Conservation (phyloP, 2,888 invertebrate species). For the Ceraclea dissimilis region DNA sequence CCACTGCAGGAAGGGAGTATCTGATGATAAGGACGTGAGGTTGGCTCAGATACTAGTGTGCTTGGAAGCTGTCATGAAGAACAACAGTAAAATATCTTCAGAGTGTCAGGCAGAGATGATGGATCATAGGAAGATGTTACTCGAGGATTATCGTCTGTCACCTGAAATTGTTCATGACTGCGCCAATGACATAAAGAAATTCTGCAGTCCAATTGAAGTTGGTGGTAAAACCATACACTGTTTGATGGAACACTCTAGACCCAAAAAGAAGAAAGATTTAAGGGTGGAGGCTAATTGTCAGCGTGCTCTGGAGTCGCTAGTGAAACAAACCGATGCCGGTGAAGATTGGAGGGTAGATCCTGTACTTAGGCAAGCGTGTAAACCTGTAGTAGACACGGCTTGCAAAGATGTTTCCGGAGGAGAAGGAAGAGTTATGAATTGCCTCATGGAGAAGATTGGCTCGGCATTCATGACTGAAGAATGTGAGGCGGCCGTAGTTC, state of each 20-base stretch:
- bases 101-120: slow-evolving; percentile 86
- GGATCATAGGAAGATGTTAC: slow-evolving; percentile 81
- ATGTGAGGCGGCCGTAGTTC: slow-evolving; percentile 86
- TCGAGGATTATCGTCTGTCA: slow-evolving; percentile 89
- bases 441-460: slow-evolving; percentile 87
- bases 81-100: slow-evolving; percentile 63
- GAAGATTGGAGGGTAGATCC: slow-evolving; percentile 96
- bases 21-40: slow-evolving; percentile 74
- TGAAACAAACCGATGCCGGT: slow-evolving; percentile 86
- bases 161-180: slow-evolving; percentile 89
- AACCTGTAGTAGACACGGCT: slow-evolving; percentile 70
- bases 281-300: slow-evolving; percentile 64
- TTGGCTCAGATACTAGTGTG: slow-evolving; percentile 89
- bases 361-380: slow-evolving; percentile 77
- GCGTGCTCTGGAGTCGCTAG: slow-evolving; percentile 68
- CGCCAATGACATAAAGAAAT: slow-evolving; percentile 70
- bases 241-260: slow-evolving; percentile 80
- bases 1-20: slow-evolving; percentile 75
- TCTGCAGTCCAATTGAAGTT: slow-evolving; percentile 66
- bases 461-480: slow-evolving; percentile 76
- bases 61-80: slow-evolving; percentile 69
- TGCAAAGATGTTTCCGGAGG: slow-evolving; percentile 69
- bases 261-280: slow-evolving; percentile 54
- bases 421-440: slow-evolving; percentile 80
- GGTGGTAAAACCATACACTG: slow-evolving; percentile 93